Evolutionary conservation across 1,140 invertebrate genomes (phyloP), one percentile per base, ranked within the genome.

Genomic region (Semibalanus balanoides): DNA sequence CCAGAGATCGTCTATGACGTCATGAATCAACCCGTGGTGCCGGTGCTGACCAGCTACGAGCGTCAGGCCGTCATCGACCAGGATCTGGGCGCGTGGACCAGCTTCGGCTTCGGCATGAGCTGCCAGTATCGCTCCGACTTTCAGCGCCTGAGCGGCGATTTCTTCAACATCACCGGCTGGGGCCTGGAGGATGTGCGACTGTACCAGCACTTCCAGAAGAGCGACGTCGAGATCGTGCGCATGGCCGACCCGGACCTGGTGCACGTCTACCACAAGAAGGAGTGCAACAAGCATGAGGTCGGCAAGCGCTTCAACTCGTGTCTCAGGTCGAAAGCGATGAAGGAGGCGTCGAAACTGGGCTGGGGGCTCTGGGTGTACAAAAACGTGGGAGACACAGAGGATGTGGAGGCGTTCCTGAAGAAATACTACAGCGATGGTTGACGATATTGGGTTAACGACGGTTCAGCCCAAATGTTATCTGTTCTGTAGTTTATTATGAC

Each of bases 81-180:
- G 80, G 91, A 93, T 81, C 91, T 90, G 0, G 92, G 92, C 7
- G 93, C 93, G 82, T 93, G 92, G 92, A 87, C 91, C 77, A 91
- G 93, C 83, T 93, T 93, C 83, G 91, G 91, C 77, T 93, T 91
- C 79, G 91, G 91, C 19, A 93, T 93, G 91, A 92, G 91, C 0
- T 93, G 92, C 80, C 91, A 92, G 82, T 93, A 92, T 82, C 88
- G 90, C 77, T 92, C 91, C 5, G 91, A 93, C 81, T 93, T 93
- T 81, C 83, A 91, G 74, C 87, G 88, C 79, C 87, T 92, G 17
- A 86, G 90, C 31, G 92, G 91, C 25, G 91, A 91, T 79, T 88
- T 90, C 78, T 90, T 92, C 80, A 90, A 92, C 77, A 90, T 90
- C 70, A 87, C 90, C 0, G 91, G 91, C 0, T 93, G 92, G 92